These are phyloP conservation scores for Xanthia icteritia DNA, from an alignment of 2,888 invertebrate species.

Conservation along the genomic window DNA sequence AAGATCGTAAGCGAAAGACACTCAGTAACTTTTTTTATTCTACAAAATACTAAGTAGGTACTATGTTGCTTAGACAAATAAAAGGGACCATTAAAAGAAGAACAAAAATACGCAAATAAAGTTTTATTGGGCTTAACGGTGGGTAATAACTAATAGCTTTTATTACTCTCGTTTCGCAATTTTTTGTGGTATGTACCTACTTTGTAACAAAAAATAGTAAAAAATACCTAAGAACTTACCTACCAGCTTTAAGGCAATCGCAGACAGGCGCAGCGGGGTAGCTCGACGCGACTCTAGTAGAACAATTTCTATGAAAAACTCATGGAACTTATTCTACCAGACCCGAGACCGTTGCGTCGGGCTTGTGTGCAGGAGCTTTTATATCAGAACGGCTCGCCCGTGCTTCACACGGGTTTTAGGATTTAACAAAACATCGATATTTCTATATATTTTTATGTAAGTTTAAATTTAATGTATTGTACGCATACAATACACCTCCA, in stretches of 20 bases:
- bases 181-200: conserved; percentile 15
- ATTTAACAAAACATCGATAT: not conserved
- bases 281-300: too few species aligned
- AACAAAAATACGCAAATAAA: conserved; percentile 53
- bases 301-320: too few species aligned
- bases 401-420: not conserved
- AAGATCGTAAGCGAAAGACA: not conserved
- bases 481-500: too few species aligned
- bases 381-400: not conserved
- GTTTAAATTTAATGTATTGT: too few species aligned
- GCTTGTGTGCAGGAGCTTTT: not conserved
- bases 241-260: too few species aligned
- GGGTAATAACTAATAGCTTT: conserved; percentile 43
- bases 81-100: conserved; percentile 16
- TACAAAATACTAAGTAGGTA: not conserved
- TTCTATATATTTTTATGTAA: not conserved
- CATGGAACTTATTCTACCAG: too few species aligned
- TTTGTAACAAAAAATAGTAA: conserved; percentile 24
- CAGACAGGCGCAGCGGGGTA: too few species aligned
- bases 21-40: conserved; percentile 2
- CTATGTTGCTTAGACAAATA: conserved; percentile 26
- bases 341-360: too few species aligned
- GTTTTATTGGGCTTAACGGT: conserved; percentile 42
- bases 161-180: conserved; percentile 24
- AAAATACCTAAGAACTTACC: too few species aligned